Base-by-base conservation (phyloP, 2,888 invertebrate species). In the Muscina levida region DNA sequence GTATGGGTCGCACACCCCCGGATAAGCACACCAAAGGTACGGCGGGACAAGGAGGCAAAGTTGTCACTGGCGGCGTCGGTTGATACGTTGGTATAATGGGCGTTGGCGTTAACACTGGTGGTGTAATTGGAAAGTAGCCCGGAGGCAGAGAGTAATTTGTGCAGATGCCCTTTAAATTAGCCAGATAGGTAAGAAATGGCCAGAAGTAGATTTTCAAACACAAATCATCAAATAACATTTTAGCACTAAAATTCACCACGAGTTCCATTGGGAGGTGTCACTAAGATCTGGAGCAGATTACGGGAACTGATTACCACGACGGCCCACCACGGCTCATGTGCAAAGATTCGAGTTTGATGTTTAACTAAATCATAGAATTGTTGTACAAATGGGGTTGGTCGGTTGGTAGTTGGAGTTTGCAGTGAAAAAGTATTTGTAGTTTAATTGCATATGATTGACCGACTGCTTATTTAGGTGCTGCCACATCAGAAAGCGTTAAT, bases 181-280 rank as follows among this genome's bases (percentile, higher is more conserved):
- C 90, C 83, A 91, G 82, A 80, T 91, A 89, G 13, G 89, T 88
- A 0, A 91, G 83, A 77, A 89, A 86, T 46, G 91, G 90, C 88
- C 88, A 90, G 59, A 90, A 86, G 72, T 87, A 90, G 62, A 91
- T 84, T 84, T 89, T 90, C 15, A 87, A 84, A 82, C 91, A 91
- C 53, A 90, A 85, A 82, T 90, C 87, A 31, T 85, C 85, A 44
- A 81, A 84, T 17, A 81, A 37, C 84, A 84, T 85, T 62, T 62
- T 62, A 22, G 62, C 62, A 62, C 39, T 39, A 22, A 62, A 62
- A 22, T 62, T 62, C 17, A 62, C 39, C 22, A 42, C 13, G 39
- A 62, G 42, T 42, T 62, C 62, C 62, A 62, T 62, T 19, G 37
- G n/a, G n/a, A n/a, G n/a, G 39, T 19, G 17, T 10, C 53, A 26